Base-by-base conservation (phyloP, 2,797 vertebrate genomes). In the Gouania willdenowi region DNA sequence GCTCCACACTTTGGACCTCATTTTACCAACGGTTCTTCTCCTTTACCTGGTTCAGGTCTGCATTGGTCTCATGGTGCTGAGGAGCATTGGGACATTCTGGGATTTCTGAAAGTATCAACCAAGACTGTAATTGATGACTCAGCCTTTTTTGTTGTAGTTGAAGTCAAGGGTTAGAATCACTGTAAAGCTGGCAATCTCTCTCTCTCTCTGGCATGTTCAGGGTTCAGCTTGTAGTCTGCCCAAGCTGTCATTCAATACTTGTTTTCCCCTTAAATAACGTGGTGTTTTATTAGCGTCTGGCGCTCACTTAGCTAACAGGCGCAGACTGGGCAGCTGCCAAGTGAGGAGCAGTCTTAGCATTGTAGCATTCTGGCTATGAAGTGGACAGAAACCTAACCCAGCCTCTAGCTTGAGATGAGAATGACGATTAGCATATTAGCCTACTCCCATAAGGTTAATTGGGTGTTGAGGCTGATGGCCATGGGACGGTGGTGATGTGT, bases 41-140 rank as follows among this genome's bases (percentile, higher is more conserved):
- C 43, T 60, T 64, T 5, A 2, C 33, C 49, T 30, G 34, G 22
- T 70, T 64, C 43, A 20, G 2, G 35, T 63, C 61, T 21, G 44
- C 51, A 68, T 51, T 44, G 17, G 52, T 77, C 63, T 71, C 62
- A 64, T 57, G 42, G 51, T 63, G 49, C 20, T 53, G 47, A 53
- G 58, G 39, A 32, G 57, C 2, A 12, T 14, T 3, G 9, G 31
- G 39, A 61, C 50, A 61, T 66, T 67, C 52, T 59, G 64, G 62
- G 55, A 63, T 75, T 79, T 81, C 61, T 71, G 60, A 28, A 1
- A 15, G 66, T 50, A 51, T 81, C 69, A 71, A 75, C 77, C 63
- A 59, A 45, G 41, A 24, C 40, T 24, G 41, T 79, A 79, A 82
- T 83, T 84, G 83, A 82, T 78, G 77, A 64, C 50, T 17, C 17